These are phyloP conservation scores for Lepisosteus osseus DNA, from an alignment of 2,113 vertebrate genomes.

Conservation along the genomic window DNA sequence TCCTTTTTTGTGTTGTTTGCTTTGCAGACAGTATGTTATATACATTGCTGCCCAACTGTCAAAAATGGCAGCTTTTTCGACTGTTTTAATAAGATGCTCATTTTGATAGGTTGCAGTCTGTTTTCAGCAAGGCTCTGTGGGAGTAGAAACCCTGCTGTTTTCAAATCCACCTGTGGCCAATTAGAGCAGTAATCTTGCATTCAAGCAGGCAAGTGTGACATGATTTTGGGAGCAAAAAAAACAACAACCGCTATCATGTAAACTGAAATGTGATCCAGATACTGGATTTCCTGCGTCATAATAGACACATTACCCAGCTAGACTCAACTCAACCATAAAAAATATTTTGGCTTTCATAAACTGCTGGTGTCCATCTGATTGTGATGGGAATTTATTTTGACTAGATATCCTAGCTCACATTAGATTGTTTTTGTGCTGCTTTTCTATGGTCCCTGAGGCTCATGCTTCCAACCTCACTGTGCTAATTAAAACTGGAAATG, in stretches of 20 bases:
- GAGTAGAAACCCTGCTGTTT: neutral
- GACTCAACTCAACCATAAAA: no score
- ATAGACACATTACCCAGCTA: no score
- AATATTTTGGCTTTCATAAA: no score
- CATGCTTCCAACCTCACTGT: no score
- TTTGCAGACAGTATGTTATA: slow-evolving; percentile 16
- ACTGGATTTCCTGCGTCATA: neutral
- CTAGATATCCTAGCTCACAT: no score
- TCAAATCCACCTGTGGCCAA: slow-evolving; percentile 29
- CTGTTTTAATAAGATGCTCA: slow-evolving; percentile 29
- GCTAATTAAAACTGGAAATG: no score
- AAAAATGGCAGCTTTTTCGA: slow-evolving; percentile 5
- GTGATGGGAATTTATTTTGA: no score
- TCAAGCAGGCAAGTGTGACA: neutral
- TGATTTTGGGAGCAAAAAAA: neutral
- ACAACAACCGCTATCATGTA: neutral
- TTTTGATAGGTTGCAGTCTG: slow-evolving; percentile 21
- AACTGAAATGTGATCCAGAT: neutral
- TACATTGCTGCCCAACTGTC: slow-evolving; percentile 29
- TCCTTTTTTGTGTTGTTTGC: slow-evolving; percentile 16
- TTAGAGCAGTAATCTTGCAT: slow-evolving; percentile 17
- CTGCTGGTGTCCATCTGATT: no score
- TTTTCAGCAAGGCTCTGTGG: slow-evolving; percentile 8
- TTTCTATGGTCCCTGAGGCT: no score
- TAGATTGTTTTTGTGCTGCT: no score